phyloP scores from a whole-genome alignment of 2,888 invertebrate genomes.

The Andrena fulva region DNA sequence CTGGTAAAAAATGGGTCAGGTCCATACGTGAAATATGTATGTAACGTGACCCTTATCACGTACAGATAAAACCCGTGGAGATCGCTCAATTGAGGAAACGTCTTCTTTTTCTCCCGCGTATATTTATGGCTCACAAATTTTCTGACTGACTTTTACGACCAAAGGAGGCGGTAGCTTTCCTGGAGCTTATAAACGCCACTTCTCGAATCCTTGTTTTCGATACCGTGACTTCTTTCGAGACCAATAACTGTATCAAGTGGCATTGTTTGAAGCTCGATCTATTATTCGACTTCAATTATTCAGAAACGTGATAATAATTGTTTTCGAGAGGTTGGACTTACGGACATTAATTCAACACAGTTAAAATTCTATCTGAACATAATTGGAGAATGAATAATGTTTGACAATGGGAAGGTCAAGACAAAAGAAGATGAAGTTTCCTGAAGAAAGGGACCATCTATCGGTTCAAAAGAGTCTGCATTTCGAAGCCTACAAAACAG shows the following conservation, averaged over 20 bases:
- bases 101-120: slow-evolving; percentile 16
- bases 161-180: background rate
- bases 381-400: background rate
- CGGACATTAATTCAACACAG: too few species aligned
- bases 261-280: background rate
- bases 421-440: too few species aligned
- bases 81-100: slow-evolving; percentile 2
- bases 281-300: background rate
- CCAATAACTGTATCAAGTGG: background rate
- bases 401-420: background rate
- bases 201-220: too few species aligned
- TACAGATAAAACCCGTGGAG: slow-evolving; percentile 44
- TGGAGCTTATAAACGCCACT: too few species aligned
- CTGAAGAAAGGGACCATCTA: background rate
- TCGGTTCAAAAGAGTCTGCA: background rate
- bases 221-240: too few species aligned
- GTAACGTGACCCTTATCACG: slow-evolving; percentile 52
- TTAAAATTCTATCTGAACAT: background rate
- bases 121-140: slow-evolving; percentile 1
- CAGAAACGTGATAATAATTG: background rate
- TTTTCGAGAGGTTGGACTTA: background rate
- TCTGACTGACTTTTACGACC: background rate
- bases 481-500: background rate
- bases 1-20: slow-evolving; percentile 46
- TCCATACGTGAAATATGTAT: slow-evolving; percentile 11